Evolutionary conservation across 92 coral and sea anemone genomes (phyloP), one percentile per base, ranked within the genome.

Genomic region (Heteractis magnifica): DNA sequence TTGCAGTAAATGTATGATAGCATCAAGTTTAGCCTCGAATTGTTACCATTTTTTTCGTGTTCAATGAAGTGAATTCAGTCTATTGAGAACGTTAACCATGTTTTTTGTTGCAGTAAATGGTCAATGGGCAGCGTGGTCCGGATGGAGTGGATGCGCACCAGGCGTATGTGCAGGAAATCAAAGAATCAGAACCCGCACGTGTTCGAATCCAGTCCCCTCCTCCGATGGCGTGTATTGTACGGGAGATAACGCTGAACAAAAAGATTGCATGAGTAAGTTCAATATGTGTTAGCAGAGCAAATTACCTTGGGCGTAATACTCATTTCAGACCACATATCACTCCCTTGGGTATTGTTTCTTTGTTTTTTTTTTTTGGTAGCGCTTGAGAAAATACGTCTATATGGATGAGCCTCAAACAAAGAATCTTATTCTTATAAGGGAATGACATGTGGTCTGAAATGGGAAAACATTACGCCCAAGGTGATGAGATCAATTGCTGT

Each of bases 131-230:
- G 89, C 75, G 0, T 96, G 99, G 99, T 96, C 99, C 12, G 89
- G 81, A 14, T 96, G 98, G 98, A 96, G 99, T 77, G 99, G 99
- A 14, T 96, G 99, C 75, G 99, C 98, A 13, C 90, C 98, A 23
- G 99, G 98, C 5, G 88, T 90, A 72, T 96, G 99, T 90, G 92
- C 99, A 84, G 98, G 98, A 78, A 94, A 95, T 82, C 98, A 93
- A 65, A 90, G 86, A 74, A 90, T 95, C 77, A 93, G 99, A 62
- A 96, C 99, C 77, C 91, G 97, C 68, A 96, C 99, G 51, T 96
- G 99, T 82, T 92, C 99, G 55, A 89, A 82, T 52, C 99, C 99
- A 11, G 77, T 87, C 34, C 98, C 98, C 59, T 90, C 91, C 83
- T 70, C 87, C 19, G 92, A 89, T 79, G 99, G 99, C 73, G 82